These are phyloP conservation scores for Alethe castanea DNA, from an alignment of 2,113 vertebrate species.

Conservation along the genomic window DNA sequence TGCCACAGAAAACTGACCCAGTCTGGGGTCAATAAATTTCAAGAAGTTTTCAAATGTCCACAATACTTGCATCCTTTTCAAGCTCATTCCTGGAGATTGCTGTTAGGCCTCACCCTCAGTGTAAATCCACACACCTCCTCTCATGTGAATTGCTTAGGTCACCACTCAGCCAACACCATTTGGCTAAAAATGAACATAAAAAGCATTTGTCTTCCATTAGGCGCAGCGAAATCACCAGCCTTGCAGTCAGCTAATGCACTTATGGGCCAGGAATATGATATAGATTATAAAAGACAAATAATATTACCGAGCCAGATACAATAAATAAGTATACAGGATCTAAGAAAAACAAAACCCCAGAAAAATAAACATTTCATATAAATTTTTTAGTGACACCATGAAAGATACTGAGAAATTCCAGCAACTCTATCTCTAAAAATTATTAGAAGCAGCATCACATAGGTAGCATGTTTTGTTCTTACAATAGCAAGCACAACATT, in stretches of 20 bases:
- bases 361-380: not conserved
- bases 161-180: not conserved
- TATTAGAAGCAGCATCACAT: not conserved
- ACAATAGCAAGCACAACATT: not conserved
- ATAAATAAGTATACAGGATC: not conserved
- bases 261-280: not conserved
- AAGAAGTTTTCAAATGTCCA: not conserved
- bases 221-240: not conserved
- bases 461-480: not conserved
- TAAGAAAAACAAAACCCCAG: not conserved
- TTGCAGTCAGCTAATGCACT: not conserved
- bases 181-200: not conserved
- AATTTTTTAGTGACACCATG: not conserved
- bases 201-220: not conserved
- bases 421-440: not conserved
- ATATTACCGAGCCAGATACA: not conserved
- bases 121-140: not conserved
- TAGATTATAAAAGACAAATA: not conserved
- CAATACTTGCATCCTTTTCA: not conserved
- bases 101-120: accelerated
- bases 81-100: not conserved
- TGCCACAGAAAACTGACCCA: not conserved
- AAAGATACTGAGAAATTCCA: not conserved
- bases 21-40: not conserved
- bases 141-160: not conserved